Percentiles rank a stretch among this genome's conserved stretches.
These are phyloP conservation scores for Gerris lacustris DNA, from an alignment of 2,888 invertebrate species.

Conservation along the genomic window DNA sequence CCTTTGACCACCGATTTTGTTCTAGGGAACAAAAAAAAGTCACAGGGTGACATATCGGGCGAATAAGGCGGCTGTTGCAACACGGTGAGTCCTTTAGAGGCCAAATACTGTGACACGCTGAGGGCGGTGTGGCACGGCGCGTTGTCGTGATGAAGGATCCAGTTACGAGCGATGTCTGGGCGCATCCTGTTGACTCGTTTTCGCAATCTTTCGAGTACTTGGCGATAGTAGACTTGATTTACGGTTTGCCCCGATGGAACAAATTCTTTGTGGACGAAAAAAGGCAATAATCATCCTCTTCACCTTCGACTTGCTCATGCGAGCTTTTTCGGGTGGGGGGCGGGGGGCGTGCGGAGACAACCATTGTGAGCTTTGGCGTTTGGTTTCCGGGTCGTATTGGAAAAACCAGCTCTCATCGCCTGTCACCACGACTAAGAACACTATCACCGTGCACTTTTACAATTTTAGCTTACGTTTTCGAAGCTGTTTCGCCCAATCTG, in stretches of 20 bases:
- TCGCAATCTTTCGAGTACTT: not conserved
- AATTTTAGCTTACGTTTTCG: not conserved
- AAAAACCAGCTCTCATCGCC: slow-evolving; percentile 12
- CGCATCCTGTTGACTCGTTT: not conserved
- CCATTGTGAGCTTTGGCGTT: slow-evolving; percentile 3
- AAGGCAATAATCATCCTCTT: slow-evolving; percentile 10
- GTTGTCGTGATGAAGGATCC: slow-evolving; percentile 12
- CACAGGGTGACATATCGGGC: no score
- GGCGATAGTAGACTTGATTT: not conserved
- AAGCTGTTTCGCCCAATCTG: not conserved
- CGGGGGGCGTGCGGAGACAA: not conserved
- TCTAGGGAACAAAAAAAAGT: no score
- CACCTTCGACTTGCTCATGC: slow-evolving; percentile 12
- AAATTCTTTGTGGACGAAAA: slow-evolving; percentile 10
- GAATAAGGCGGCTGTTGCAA: no score
- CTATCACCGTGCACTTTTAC: not conserved
- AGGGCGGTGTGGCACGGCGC: slow-evolving; percentile 14
- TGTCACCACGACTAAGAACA: not conserved
- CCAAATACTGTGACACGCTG: no score
- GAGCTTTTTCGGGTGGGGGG: slow-evolving; percentile 8
- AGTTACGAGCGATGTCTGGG: slow-evolving; percentile 4
- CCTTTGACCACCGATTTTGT: no score
- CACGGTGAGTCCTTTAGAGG: not conserved
- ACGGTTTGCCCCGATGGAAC: slow-evolving; percentile 8
- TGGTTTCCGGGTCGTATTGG: slow-evolving; percentile 12